Percentiles rank a stretch among this genome's conserved stretches.
Evolutionary conservation across 2,113 vertebrate species (phyloP).

Genomic region (Pomatorhinus ruficollis): DNA sequence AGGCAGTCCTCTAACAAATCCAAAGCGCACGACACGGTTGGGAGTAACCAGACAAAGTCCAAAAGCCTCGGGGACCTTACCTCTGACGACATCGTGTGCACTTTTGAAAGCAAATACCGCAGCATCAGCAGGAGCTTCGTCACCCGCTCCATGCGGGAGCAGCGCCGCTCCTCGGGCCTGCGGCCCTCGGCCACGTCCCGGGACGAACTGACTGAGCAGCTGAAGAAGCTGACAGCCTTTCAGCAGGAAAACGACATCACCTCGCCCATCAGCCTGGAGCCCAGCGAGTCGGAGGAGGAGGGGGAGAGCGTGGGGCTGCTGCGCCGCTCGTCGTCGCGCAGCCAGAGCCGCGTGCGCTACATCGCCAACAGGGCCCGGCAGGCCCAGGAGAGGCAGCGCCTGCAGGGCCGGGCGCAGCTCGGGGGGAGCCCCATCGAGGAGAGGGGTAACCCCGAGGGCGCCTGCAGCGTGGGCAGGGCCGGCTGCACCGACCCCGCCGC

Average conservation of each 20-base stretch:
- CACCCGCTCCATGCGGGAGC: constrained; percentile 74
- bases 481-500: constrained; percentile 75
- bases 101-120: constrained; percentile 85
- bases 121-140: constrained; percentile 87
- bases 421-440: constrained; percentile 82
- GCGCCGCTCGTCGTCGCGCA: constrained; percentile 87
- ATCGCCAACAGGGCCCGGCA: constrained; percentile 90
- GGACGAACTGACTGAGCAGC: constrained; percentile 83
- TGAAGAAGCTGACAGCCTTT: constrained; percentile 85
- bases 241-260: constrained; percentile 83
- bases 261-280: constrained; percentile 56
- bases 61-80: constrained; percentile 95
- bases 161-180: constrained; percentile 18
- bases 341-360: constrained; percentile 90
- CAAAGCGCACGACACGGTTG: not conserved
- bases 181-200: not conserved
- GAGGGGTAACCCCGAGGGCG: constrained; percentile 89
- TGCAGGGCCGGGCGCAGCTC: constrained; percentile 73
- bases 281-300: constrained; percentile 38
- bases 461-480: constrained; percentile 81
- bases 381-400: constrained; percentile 86
- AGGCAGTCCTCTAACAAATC: constrained; percentile 74
- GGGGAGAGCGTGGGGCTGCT: constrained; percentile 67
- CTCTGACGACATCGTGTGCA: constrained; percentile 87
- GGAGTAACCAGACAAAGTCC: constrained; percentile 77